phyloP scores from a whole-genome alignment of 2,797 vertebrate species.

The Eptatretus atami region DNA sequence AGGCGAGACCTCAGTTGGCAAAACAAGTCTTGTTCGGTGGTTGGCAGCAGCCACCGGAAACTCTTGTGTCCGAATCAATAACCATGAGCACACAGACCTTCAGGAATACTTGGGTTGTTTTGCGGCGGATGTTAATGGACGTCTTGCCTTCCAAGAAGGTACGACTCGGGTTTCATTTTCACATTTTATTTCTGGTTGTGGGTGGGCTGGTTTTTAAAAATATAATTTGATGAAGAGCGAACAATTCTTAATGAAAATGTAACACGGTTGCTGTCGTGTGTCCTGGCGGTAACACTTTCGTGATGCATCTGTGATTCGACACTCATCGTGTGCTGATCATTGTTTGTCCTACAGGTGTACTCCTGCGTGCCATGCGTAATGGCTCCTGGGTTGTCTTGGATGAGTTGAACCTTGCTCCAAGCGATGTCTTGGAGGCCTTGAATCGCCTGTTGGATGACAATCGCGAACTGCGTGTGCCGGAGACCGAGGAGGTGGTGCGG shows the following conservation, averaged over 20 bases:
- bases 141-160: constrained; percentile 79
- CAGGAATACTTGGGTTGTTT: constrained; percentile 95
- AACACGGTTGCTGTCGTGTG: neutral
- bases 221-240: too few relatives aligned
- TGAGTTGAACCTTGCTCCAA: constrained; percentile 76
- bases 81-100: constrained; percentile 92
- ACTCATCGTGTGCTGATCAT: too few relatives aligned
- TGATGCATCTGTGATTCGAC: neutral
- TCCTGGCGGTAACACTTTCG: neutral
- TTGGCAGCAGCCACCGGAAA: constrained; percentile 57
- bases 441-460: constrained; percentile 84
- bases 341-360: constrained; percentile 23
- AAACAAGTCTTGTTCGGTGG: constrained; percentile 77
- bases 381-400: constrained; percentile 92
- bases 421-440: constrained; percentile 74
- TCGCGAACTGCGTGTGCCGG: constrained; percentile 59
- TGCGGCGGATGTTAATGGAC: constrained; percentile 39
- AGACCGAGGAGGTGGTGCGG: constrained; percentile 77
- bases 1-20: constrained; percentile 82
- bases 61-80: constrained; percentile 79
- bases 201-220: neutral
- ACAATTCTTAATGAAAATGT: too few relatives aligned
- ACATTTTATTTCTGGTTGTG: too few relatives aligned
- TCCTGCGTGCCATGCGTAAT: constrained; percentile 81
- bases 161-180: constrained; percentile 5